phyloP scores from a whole-genome alignment of 2,797 vertebrate species.

The Hipposideros larvatus region DNA sequence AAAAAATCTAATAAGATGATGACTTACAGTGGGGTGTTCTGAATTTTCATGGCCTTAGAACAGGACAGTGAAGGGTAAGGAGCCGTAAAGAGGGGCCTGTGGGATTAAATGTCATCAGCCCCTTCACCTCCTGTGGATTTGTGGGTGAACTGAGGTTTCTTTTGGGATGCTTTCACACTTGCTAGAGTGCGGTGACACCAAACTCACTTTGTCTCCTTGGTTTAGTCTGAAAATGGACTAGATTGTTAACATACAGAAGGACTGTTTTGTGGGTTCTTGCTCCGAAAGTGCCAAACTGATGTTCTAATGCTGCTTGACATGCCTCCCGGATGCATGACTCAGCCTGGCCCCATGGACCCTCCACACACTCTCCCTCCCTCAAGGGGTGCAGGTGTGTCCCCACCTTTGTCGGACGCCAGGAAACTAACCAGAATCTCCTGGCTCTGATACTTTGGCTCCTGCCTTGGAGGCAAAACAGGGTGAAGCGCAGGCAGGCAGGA shows the following conservation, averaged over 20 bases:
- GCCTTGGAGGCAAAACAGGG: conserved; percentile 81
- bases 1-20: not conserved
- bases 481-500: conserved; percentile 72
- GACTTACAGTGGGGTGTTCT: not conserved
- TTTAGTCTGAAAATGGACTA: conserved; percentile 58
- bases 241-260: conserved; percentile 17
- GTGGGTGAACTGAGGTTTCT: not conserved
- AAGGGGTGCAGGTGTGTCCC: conserved; percentile 82
- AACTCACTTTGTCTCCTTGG: conserved; percentile 1
- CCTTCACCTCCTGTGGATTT: not conserved
- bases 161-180: not conserved
- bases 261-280: conserved; percentile 59
- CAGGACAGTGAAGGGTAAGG: not conserved
- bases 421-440: conserved; percentile 84
- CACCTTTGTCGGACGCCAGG: conserved; percentile 81
- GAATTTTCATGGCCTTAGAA: not conserved
- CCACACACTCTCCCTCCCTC: conserved; percentile 76
- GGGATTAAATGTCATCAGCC: not conserved
- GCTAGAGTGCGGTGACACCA: not conserved
- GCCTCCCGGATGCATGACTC: conserved; percentile 75
- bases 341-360: conserved; percentile 66
- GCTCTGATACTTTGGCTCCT: conserved; percentile 66
- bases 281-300: conserved; percentile 69
- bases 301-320: conserved; percentile 66
- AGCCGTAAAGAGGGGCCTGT: not conserved